Percentiles rank a stretch among this genome's conserved stretches.
Evolutionary conservation across 2,797 vertebrate species (phyloP).

Genomic region (Streptopelia turtur): DNA sequence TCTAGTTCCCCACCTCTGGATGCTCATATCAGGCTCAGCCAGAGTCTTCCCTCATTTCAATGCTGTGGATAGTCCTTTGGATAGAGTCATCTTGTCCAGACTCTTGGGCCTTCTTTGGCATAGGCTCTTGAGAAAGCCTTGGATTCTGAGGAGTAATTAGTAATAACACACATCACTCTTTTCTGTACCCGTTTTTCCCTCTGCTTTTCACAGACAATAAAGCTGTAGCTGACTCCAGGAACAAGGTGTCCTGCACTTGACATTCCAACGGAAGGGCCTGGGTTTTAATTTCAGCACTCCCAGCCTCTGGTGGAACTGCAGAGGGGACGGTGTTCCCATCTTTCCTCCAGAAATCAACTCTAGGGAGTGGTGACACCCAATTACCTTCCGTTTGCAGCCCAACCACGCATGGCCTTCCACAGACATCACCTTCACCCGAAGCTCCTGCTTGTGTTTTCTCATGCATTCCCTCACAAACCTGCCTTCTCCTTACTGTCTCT

Average conservation of each 20-base stretch:
- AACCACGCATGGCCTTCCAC: background rate
- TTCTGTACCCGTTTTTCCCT: background rate
- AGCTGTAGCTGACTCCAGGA: background rate
- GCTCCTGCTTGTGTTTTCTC: background rate
- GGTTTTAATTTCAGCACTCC: background rate
- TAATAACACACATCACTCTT: no score
- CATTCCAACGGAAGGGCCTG: background rate
- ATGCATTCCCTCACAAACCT: background rate
- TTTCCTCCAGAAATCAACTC: background rate
- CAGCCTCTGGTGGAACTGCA: background rate
- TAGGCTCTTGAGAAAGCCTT: background rate
- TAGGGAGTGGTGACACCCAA: background rate
- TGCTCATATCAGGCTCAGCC: background rate
- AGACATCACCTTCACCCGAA: background rate
- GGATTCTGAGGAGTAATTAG: background rate
- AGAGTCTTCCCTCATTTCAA: background rate
- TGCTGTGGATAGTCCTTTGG: background rate
- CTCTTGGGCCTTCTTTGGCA: background rate
- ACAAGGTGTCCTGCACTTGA: background rate
- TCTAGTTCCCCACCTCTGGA: no score
- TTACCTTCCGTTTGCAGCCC: background rate
- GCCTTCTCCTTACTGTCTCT: background rate
- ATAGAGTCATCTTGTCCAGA: background rate
- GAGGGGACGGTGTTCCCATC: background rate
- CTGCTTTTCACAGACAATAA: background rate